Conservation (phyloP, 2,888 invertebrate species). For the Megastigmus dorsalis region DNA sequence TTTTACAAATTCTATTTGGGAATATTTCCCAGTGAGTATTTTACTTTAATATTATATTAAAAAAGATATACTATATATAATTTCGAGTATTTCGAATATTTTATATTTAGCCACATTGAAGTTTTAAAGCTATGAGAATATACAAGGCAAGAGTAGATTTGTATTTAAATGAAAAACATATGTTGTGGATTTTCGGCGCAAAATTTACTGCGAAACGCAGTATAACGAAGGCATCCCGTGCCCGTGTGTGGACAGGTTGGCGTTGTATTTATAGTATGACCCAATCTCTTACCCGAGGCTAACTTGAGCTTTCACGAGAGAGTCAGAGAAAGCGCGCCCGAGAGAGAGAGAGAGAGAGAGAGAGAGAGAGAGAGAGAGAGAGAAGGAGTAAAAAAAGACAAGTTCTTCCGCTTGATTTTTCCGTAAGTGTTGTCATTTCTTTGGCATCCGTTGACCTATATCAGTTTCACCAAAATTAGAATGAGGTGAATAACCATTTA, state of each 20-base stretch:
- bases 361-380: background rate
- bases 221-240: background rate
- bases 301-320: slow-evolving; percentile 3
- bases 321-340: background rate
- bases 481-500: slow-evolving; percentile 32
- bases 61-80: too few species aligned
- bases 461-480: slow-evolving; percentile 15
- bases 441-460: slow-evolving; percentile 3
- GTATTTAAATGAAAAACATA: too few species aligned
- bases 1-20: too few species aligned
- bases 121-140: too few species aligned
- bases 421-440: slow-evolving; percentile 18
- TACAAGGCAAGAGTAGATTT: too few species aligned
- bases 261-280: slow-evolving; percentile 65
- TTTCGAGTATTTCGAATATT: too few species aligned
- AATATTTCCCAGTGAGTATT: too few species aligned
- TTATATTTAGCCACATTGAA: too few species aligned
- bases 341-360: background rate
- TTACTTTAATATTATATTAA: too few species aligned
- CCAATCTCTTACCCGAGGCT: slow-evolving; percentile 56
- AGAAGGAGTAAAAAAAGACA: background rate
- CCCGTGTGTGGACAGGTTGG: slow-evolving; percentile 57
- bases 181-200: too few species aligned
- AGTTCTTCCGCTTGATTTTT: slow-evolving; percentile 30
- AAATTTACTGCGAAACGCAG: too few species aligned